Base-by-base conservation (phyloP, 2,888 invertebrate genomes). In the Alviniconcha strummeri region DNA sequence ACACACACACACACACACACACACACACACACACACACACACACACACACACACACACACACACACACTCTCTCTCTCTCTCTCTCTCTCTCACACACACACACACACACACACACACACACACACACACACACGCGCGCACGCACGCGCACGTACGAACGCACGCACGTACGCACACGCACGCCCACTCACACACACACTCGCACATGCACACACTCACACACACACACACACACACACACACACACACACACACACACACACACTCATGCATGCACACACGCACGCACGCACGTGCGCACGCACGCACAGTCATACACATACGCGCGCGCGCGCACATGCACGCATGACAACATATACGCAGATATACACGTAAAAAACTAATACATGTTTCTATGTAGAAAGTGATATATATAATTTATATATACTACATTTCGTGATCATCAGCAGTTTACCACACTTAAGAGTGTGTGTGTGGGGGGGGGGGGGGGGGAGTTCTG, bases 191-290 rank as follows among this genome's bases (percentile, higher is more conserved):
- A 19, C 19, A 72, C 6, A 72, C 19, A 72, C 19, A 72, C 19
- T 8, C 19, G 19, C 19, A 72, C 54, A 15, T 54, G 17, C 13
- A 74, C 54, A 54, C 54, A 74, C 74, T 54, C 54, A 75, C 0
- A 55, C 54, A 17, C 0, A 11, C 15, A 17, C 15, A 1, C 13
- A 8, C 17, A 0, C 75, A 8, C 54, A 13, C 54, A 54, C 54
- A 55, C 75, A 75, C 74, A 74, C 74, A 74, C 74, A 74, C 54
- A 74, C 74, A 54, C 74, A 54, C 74, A 15, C 74, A n/a, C 72
- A 72, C 72, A 36, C 36, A 72, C 36, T 9, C 72, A 72, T 36
- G 13, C 72, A 72, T 54, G 8, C 74, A 74, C 15, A 54, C 54
- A 74, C 74, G 54, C 13, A 74, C 74, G 15, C 55, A 54, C 54